Evolutionary conservation across 2,797 vertebrate genomes (phyloP), one percentile per base, ranked within the genome.

Genomic region (Coilia nasus): DNA sequence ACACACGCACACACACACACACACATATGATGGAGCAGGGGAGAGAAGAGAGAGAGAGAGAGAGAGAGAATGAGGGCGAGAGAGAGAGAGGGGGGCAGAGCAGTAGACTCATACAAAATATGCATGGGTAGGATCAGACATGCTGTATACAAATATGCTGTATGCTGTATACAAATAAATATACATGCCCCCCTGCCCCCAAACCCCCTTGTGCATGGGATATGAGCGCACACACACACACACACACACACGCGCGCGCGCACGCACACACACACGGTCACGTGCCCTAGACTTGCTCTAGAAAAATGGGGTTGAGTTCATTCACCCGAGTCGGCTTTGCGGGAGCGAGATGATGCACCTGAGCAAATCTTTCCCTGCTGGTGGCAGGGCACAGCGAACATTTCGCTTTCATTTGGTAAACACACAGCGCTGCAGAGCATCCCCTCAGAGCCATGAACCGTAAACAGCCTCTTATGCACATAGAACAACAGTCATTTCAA

Each of bases 391-490:
- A 44, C 50, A 54, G 35, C 31, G 21, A 41, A 78, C 35, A 78
- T 17, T 44, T 7, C 19, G 35, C 71, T 64, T 64, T 28, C 23
- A 12, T 64, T 25, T 28, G 62, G 14, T 7, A 3, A 15, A 28
- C 31, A 75, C 25, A 71, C 67, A 35, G 23, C 25, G 17, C 15
- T 31, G 25, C 14, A 31, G 12, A 71, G 64, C 25, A 31, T 71
- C 64, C 28, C 28, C 62, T 67, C 62, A 67, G 60, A 64, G 60
- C n/a, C 60, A 64, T 62, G n/a, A n/a, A n/a, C n/a, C n/a, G n/a
- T n/a, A n/a, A n/a, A 28, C 62, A 28, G 62, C 10, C 25, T 28
- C 23, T 64, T 28, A 28, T 23, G 28, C 25, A 64, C 23, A 64
- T 25, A 28, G 25, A 28, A 23, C 10, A 1, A 12, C 67, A 71